Conservation (phyloP, 2,113 vertebrate genomes). For the Hyaena hyaena region DNA sequence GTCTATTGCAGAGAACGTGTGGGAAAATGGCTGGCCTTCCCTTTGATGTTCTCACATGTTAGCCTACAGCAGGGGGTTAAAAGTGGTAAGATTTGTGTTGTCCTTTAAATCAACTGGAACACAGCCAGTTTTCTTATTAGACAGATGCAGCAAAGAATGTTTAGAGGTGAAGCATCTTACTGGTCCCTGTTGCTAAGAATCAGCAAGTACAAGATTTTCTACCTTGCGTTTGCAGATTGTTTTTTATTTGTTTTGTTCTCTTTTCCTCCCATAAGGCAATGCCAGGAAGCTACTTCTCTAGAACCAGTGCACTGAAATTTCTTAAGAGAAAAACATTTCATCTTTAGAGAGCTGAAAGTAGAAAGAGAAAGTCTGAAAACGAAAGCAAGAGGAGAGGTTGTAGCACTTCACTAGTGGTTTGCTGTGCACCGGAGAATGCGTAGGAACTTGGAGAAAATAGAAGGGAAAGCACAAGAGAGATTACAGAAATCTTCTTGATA, state of each 20-base stretch:
- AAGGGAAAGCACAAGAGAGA: not conserved
- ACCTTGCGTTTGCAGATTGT: not conserved
- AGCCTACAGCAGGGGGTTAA: not conserved
- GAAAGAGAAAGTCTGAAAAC: not conserved
- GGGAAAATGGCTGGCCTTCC: not conserved
- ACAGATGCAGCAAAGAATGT: not conserved
- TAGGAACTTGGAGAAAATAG: not conserved
- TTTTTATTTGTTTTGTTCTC: not conserved
- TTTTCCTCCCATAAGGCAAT: not conserved
- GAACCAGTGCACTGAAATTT: not conserved
- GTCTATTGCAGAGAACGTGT: not conserved
- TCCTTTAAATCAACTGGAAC: slow-evolving; percentile 26
- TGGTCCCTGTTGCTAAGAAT: not conserved
- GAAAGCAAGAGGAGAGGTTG: not conserved
- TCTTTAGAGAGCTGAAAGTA: not conserved
- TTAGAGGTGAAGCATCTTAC: not conserved
- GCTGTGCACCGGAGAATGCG: not conserved
- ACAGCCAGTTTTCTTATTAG: not conserved
- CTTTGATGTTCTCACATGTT: not conserved
- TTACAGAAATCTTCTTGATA: not conserved
- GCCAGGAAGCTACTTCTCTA: not conserved
- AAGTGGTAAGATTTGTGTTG: not conserved
- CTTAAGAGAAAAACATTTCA: not conserved
- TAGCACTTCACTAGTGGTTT: not conserved
- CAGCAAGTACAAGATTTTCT: not conserved